Conservation (phyloP, 1,140 invertebrate genomes). For the Monomorium pharaonis region DNA sequence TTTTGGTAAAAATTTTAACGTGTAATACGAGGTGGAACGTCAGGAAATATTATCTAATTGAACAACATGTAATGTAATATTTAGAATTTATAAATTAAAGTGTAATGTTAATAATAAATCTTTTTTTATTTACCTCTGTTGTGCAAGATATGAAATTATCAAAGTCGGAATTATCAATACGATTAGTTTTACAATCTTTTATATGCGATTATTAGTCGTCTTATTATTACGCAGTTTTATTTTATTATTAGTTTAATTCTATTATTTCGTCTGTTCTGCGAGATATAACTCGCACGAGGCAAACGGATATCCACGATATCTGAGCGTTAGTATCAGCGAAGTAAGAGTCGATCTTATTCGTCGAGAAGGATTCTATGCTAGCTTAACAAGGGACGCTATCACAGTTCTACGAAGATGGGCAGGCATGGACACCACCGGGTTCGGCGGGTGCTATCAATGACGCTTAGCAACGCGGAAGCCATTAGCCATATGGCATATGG, state of each 20-base stretch:
- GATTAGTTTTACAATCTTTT: too few species aligned
- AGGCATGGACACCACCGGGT: conserved; percentile 52
- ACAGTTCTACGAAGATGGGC: conserved; percentile 41
- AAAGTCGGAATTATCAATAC: too few species aligned
- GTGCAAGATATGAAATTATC: too few species aligned
- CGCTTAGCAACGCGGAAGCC: conserved; percentile 68
- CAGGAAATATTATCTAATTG: too few species aligned
- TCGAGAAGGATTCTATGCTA: background rate
- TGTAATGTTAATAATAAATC: too few species aligned
- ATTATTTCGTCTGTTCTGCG: background rate
- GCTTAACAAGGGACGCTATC: conserved; percentile 49
- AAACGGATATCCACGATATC: conserved; percentile 10
- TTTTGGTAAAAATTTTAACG: too few species aligned
- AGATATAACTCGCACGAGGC: conserved; percentile 28
- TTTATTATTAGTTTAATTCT: background rate
- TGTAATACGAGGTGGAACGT: too few species aligned
- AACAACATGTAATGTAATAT: too few species aligned
- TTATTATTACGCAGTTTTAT: background rate
- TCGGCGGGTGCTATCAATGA: conserved; percentile 63
- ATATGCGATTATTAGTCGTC: background rate
- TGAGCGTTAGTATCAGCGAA: conserved; percentile 22
- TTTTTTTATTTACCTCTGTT: too few species aligned
- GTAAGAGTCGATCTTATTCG: conserved; percentile 42
- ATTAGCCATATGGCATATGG: conserved; percentile 82
- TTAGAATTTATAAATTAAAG: too few species aligned